These are phyloP conservation scores for Verasper variegatus DNA, from an alignment of 2,113 vertebrate genomes.

Conservation along the genomic window DNA sequence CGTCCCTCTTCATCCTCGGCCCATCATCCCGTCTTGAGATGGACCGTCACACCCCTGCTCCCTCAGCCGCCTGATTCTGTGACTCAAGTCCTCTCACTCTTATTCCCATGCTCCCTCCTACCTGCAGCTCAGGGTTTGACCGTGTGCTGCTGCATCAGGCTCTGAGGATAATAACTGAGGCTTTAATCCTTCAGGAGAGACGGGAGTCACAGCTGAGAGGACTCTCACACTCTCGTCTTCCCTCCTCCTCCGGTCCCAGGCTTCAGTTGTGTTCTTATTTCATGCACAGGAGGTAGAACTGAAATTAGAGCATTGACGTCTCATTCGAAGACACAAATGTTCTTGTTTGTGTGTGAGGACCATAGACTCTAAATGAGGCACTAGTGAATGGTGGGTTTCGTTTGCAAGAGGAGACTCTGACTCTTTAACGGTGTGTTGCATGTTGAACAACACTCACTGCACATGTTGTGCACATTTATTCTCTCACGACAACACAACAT, in stretches of 20 bases:
- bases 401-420: too few species aligned
- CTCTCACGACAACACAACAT: not conserved
- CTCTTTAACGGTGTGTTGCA: too few species aligned
- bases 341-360: too few species aligned
- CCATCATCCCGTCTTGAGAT: slow-evolving; percentile 36
- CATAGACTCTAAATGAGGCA: too few species aligned
- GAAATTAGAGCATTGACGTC: too few species aligned
- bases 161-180: slow-evolving; percentile 15
- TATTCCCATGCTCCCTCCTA: not conserved
- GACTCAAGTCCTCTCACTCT: too few species aligned
- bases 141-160: slow-evolving; percentile 39
- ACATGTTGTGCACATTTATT: not conserved
- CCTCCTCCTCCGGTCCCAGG: too few species aligned
- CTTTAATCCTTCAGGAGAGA: slow-evolving; percentile 32
- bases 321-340: too few species aligned
- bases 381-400: too few species aligned
- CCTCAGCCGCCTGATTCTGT: not conserved
- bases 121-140: not conserved
- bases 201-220: slow-evolving; percentile 31
- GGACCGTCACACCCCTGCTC: slow-evolving; percentile 26
- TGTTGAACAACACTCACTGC: too few species aligned
- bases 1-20: not conserved
- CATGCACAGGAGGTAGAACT: not conserved
- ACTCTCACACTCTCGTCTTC: too few species aligned
- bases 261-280: too few species aligned